Evolutionary conservation across 2,113 vertebrate species (phyloP).

Genomic region (Scytalopus superciliaris): DNA sequence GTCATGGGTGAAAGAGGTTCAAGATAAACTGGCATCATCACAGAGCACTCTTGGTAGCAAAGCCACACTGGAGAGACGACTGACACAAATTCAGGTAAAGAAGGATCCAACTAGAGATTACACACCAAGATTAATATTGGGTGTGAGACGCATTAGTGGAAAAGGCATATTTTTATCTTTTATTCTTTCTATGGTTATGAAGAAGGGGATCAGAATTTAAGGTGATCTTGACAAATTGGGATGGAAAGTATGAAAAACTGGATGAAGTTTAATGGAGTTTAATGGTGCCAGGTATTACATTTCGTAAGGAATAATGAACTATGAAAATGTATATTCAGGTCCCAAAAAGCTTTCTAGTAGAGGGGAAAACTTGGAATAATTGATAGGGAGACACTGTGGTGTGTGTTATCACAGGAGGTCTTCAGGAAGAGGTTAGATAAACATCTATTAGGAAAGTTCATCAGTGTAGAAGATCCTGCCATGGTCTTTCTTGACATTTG

Average conservation of each 20-base stretch:
- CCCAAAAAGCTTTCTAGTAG: neutral
- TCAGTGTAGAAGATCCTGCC: neutral
- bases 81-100: slow-evolving; percentile 88
- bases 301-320: neutral
- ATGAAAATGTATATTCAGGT: neutral
- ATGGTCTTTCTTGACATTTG: neutral
- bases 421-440: neutral
- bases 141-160: neutral
- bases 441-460: neutral
- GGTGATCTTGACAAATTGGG: neutral
- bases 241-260: neutral
- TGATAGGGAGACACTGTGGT: neutral
- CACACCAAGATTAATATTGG: neutral
- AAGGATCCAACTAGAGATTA: neutral
- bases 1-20: slow-evolving; percentile 87
- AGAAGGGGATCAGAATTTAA: neutral
- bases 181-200: neutral
- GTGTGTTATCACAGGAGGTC: neutral
- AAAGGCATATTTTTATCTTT: neutral
- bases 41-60: slow-evolving; percentile 88
- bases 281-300: neutral
- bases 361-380: neutral
- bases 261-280: neutral
- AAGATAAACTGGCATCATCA: slow-evolving; percentile 80
- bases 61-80: slow-evolving; percentile 80